Conservation (phyloP, 2,113 vertebrate species). For the pig (Sus scrofa) region DNA sequence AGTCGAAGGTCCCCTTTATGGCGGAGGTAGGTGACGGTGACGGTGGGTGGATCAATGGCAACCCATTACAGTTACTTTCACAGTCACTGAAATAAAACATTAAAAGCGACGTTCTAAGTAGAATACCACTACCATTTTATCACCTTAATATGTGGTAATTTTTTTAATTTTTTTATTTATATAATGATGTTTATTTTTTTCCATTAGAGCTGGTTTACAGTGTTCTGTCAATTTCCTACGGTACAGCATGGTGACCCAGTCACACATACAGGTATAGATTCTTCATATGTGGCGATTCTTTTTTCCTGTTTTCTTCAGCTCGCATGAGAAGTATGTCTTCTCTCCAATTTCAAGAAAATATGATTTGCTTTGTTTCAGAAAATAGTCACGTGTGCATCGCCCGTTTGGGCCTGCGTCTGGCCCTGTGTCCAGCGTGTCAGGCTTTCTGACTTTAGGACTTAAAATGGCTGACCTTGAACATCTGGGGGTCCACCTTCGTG, state of each 20-base stretch:
- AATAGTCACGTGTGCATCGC: slow-evolving; percentile 46
- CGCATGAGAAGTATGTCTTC: slow-evolving; percentile 3
- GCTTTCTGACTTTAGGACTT: slow-evolving; percentile 36
- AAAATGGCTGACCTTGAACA: slow-evolving; percentile 52
- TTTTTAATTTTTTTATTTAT: no score
- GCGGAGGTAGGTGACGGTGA: slow-evolving; percentile 54
- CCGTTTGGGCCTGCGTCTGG: neutral
- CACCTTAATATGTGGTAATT: neutral
- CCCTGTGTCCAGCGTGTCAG: neutral
- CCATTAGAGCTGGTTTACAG: no score
- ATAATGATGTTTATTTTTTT: no score
- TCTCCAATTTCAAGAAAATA: slow-evolving; percentile 37
- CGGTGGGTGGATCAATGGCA: slow-evolving; percentile 28
- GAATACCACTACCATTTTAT: slow-evolving; percentile 45
- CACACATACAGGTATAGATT: no score
- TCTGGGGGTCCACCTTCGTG: slow-evolving; percentile 19
- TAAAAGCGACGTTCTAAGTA: slow-evolving; percentile 60
- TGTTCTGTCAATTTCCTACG: no score
- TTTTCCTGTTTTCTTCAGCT: neutral
- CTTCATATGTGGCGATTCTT: neutral
- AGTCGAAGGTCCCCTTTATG: slow-evolving; percentile 56
- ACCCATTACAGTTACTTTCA: slow-evolving; percentile 52
- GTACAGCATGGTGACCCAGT: no score
- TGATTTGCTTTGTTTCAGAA: slow-evolving; percentile 23
- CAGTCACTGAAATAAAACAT: slow-evolving; percentile 51